Percentiles rank a stretch among this genome's conserved stretches.
phyloP scores from a whole-genome alignment of 2,797 vertebrate species.

The Eulemur albifrons region DNA sequence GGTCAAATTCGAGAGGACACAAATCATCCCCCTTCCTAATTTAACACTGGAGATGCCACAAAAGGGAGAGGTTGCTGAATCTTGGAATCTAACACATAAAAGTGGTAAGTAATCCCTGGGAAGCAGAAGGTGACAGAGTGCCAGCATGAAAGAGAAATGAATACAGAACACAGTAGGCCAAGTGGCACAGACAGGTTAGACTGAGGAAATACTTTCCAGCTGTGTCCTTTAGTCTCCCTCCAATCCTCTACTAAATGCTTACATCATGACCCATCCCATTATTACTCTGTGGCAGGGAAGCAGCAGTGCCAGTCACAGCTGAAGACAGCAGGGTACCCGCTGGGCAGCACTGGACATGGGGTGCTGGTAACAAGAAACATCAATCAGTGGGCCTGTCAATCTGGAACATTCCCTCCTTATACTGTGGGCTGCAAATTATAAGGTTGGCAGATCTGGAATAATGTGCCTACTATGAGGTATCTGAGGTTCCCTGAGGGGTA shows the following conservation, averaged over 20 bases:
- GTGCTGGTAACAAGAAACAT: neutral
- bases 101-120: neutral
- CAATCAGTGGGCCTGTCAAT: neutral
- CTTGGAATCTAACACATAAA: neutral
- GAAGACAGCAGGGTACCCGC: neutral
- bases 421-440: neutral
- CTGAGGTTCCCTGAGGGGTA: neutral
- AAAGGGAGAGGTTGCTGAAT: neutral
- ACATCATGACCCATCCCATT: neutral
- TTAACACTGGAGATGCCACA: neutral
- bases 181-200: neutral
- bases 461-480: neutral
- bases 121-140: neutral
- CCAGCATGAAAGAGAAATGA: neutral
- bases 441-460: neutral
- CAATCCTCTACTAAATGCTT: neutral
- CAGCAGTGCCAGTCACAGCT: neutral
- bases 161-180: neutral
- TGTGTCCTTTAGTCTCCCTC: neutral
- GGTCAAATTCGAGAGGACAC: neutral
- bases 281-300: neutral
- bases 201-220: neutral
- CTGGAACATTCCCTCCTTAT: neutral
- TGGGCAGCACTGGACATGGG: neutral
- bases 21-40: neutral